Conservation (phyloP, 2,888 invertebrate species). For the Chloroclystis v-ata region DNA sequence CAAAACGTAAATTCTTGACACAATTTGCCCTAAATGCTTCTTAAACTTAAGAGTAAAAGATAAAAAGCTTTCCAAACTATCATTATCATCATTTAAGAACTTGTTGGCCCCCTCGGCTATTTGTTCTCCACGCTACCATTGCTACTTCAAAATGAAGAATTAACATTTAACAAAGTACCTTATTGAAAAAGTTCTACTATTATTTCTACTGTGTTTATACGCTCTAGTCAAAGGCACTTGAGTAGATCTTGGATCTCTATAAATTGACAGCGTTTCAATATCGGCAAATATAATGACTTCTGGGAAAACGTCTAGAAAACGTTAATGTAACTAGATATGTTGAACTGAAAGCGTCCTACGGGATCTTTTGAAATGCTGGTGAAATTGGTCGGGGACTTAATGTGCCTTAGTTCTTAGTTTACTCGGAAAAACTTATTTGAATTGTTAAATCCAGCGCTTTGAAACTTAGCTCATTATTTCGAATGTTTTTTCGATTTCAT, state of each 20-base stretch:
- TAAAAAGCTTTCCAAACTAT: not conserved
- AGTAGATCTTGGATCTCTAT: not conserved
- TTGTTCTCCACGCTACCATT: too few species aligned
- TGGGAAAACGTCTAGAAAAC: slow-evolving; percentile 27
- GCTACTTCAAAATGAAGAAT: too few species aligned
- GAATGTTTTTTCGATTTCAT: slow-evolving; percentile 4
- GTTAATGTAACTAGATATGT: slow-evolving; percentile 32
- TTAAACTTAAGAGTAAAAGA: not conserved
- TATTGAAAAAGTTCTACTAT: too few species aligned
- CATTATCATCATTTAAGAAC: too few species aligned
- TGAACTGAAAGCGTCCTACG: slow-evolving; percentile 26
- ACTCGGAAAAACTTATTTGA: slow-evolving; percentile 23
- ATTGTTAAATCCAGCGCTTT: slow-evolving; percentile 16
- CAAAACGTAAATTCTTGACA: not conserved
- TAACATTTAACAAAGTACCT: too few species aligned
- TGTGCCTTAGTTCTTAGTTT: slow-evolving; percentile 24
- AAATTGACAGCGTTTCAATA: slow-evolving; percentile 22
- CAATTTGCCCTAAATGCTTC: not conserved
- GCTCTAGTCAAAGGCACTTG: not conserved
- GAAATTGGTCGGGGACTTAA: slow-evolving; percentile 43
- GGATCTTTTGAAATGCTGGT: slow-evolving; percentile 27
- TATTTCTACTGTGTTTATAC: not conserved
- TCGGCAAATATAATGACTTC: slow-evolving; percentile 28
- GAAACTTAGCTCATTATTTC: slow-evolving; percentile 15
- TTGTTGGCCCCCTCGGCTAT: too few species aligned